These are phyloP conservation scores for Rotaria macrura DNA, from an alignment of 2,888 invertebrate species.

Conservation along the genomic window DNA sequence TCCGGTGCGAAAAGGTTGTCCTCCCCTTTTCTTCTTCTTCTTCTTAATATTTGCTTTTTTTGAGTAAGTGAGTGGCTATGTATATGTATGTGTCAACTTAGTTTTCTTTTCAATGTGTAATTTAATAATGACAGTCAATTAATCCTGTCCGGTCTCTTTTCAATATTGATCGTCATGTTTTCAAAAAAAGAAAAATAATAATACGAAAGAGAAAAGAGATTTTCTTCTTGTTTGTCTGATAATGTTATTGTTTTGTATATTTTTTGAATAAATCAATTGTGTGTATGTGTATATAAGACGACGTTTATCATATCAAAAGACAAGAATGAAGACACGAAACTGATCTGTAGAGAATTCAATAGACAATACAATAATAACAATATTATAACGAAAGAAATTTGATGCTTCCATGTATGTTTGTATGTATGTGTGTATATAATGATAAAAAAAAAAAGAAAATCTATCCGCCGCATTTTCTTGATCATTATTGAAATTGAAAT, in stretches of 20 bases:
- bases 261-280: constrained; percentile 7
- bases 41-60: neutral
- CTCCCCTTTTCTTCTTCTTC: neutral
- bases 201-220: neutral
- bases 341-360: constrained; percentile 3
- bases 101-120: neutral
- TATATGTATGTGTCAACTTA: neutral
- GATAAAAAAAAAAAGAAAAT: neutral
- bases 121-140: constrained; percentile 8
- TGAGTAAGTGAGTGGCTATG: neutral
- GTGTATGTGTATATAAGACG: neutral
- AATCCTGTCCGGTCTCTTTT: constrained; percentile 3
- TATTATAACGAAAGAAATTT: neutral
- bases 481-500: constrained; percentile 6
- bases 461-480: neutral
- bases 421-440: neutral
- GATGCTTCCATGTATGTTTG: neutral
- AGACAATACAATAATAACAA: neutral
- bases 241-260: constrained; percentile 4
- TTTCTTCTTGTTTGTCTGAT: neutral
- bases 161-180: constrained; percentile 8
- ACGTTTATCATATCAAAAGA: constrained; percentile 15
- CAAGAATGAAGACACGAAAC: constrained; percentile 8
- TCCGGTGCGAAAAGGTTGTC: constrained; percentile 15
- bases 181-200: neutral